phyloP scores from a whole-genome alignment of 2,888 invertebrate genomes.

The Mythimna loreyi region DNA sequence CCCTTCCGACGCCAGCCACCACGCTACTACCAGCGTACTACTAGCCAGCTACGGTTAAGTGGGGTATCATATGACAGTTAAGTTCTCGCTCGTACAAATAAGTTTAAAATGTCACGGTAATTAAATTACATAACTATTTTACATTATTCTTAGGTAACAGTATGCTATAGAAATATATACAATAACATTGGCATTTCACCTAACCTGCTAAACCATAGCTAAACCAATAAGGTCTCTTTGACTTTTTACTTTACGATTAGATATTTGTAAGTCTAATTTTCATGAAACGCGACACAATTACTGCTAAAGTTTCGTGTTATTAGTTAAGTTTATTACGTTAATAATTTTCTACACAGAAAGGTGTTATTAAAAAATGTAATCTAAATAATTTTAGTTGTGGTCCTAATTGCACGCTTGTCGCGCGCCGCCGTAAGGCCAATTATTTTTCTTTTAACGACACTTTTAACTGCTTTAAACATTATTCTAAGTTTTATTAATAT shows the following conservation, averaged over 20 bases:
- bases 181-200: too few species aligned
- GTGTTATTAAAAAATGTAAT: neutral
- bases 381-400: neutral
- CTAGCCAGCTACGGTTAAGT: too few species aligned
- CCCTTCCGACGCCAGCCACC: too few species aligned
- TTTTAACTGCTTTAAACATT: neutral
- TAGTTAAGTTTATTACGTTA: neutral
- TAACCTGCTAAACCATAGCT: too few species aligned
- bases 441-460: constrained; percentile 2
- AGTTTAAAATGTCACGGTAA: too few species aligned
- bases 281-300: constrained; percentile 1
- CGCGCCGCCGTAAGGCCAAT: neutral
- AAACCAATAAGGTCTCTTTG: neutral
- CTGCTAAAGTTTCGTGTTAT: constrained; percentile 3
- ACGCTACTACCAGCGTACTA: too few species aligned
- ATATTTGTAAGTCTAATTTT: neutral
- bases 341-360: neutral
- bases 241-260: neutral
- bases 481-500: neutral
- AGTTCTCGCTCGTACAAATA: too few species aligned
- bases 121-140: too few species aligned
- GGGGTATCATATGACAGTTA: too few species aligned
- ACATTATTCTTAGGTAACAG: too few species aligned
- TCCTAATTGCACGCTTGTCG: constrained; percentile 12
- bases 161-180: too few species aligned